Evolutionary conservation across 2,797 vertebrate genomes (phyloP).

Genomic region (Strix occidentalis): DNA sequence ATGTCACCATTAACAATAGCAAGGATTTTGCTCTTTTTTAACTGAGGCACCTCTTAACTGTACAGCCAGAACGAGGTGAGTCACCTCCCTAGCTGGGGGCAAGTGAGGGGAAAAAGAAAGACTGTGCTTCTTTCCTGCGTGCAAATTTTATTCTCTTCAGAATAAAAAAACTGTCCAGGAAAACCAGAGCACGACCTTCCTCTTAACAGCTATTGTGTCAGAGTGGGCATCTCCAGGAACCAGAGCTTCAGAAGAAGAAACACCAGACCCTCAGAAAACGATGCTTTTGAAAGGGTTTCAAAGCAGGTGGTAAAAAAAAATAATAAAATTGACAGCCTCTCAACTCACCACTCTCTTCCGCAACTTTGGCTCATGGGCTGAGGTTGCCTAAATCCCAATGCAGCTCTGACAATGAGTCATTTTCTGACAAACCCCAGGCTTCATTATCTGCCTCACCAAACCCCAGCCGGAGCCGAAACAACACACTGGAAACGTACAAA

Average conservation of each 20-base stretch:
- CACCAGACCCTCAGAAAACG: not conserved
- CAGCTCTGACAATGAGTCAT: conserved; percentile 53
- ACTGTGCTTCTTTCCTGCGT: not conserved
- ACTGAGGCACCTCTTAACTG: not conserved
- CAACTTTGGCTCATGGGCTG: conserved; percentile 21
- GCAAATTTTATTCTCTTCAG: not conserved
- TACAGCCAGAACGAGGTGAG: not conserved
- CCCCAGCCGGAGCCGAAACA: not conserved
- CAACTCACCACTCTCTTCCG: not conserved
- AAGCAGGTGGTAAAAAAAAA: not conserved
- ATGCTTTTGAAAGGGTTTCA: not conserved
- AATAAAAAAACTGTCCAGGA: not conserved
- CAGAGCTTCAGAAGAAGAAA: not conserved
- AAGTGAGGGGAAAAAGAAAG: not conserved
- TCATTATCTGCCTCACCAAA: conserved; percentile 56
- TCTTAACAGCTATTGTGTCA: not conserved
- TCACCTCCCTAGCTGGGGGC: not conserved
- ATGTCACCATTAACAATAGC: not conserved
- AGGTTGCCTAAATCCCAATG: conserved; percentile 11
- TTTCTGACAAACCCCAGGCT: conserved; percentile 45
- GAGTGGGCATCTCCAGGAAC: not conserved
- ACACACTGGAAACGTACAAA: not conserved
- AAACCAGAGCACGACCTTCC: not conserved
- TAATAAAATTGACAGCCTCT: not conserved
- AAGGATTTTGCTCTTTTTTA: not conserved